phyloP scores from a whole-genome alignment of 2,113 vertebrate species.

The Phoxinus phoxinus region DNA sequence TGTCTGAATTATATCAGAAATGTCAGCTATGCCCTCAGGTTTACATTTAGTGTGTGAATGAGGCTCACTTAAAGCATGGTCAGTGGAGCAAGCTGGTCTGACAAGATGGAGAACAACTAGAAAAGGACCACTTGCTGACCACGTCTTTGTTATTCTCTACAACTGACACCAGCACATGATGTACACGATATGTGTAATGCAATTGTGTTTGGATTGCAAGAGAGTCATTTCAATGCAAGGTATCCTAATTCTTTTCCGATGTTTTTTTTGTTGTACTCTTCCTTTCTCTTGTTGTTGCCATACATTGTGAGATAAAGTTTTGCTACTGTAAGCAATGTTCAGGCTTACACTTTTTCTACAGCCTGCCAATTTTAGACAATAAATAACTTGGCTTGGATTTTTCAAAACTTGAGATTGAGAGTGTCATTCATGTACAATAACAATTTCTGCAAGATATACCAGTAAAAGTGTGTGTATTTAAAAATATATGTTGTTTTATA shows the following conservation, averaged over 20 bases:
- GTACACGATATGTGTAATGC: no score
- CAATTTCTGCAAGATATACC: neutral
- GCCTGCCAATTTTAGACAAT: neutral
- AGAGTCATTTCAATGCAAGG: neutral
- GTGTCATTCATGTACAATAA: neutral
- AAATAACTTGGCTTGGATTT: neutral
- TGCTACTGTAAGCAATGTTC: neutral
- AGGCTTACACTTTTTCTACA: neutral
- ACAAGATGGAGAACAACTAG: conserved; percentile 37
- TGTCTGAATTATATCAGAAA: conserved; percentile 70
- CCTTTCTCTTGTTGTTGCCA: neutral
- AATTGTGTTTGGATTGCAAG: neutral
- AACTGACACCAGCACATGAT: neutral
- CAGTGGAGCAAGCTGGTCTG: conserved; percentile 24
- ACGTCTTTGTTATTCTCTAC: neutral
- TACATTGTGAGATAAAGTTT: neutral
- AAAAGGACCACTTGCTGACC: conserved; percentile 32
- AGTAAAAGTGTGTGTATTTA: neutral
- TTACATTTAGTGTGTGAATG: conserved; percentile 38
- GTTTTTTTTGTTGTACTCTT: neutral
- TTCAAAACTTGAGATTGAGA: neutral
- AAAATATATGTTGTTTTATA: no score
- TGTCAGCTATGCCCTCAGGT: conserved; percentile 58
- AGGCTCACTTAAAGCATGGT: conserved; percentile 24
- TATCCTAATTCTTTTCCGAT: neutral